Conservation (phyloP, 2,113 vertebrate genomes). For the Ariopsis seemanni region DNA sequence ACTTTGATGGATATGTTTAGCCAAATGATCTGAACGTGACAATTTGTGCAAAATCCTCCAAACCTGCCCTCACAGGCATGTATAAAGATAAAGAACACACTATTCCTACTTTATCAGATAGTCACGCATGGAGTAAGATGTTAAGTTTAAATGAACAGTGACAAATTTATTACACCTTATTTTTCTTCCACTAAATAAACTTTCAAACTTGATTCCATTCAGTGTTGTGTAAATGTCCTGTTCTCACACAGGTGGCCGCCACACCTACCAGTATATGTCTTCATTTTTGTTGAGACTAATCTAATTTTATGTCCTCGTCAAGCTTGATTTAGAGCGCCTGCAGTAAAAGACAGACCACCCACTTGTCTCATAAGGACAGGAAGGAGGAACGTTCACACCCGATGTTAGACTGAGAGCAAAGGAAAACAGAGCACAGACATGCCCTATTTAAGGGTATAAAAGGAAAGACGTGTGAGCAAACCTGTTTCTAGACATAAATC, state of each 20-base stretch:
- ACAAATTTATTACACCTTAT: background rate
- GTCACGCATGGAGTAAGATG: background rate
- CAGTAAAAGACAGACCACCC: background rate
- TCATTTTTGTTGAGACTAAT: slow-evolving; percentile 26
- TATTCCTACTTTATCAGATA: background rate
- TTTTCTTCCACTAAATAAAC: background rate
- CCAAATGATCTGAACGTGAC: background rate
- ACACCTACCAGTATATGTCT: slow-evolving; percentile 16
- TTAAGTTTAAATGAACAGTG: background rate
- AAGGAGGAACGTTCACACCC: background rate
- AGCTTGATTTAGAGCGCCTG: slow-evolving; percentile 12
- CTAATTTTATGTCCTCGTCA: slow-evolving; percentile 21
- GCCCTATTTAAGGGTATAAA: background rate
- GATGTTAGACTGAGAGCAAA: background rate
- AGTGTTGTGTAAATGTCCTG: background rate
- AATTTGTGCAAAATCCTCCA: background rate
- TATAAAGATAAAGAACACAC: background rate
- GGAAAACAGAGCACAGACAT: background rate
- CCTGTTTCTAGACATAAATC: background rate
- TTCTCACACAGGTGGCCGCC: slow-evolving; percentile 10
- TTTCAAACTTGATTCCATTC: background rate
- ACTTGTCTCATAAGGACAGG: slow-evolving; percentile 6
- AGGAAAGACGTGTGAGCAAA: background rate
- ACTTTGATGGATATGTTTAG: background rate
- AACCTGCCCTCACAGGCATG: background rate